Conservation (phyloP, 2,888 invertebrate genomes). For the Apamea sordens region DNA sequence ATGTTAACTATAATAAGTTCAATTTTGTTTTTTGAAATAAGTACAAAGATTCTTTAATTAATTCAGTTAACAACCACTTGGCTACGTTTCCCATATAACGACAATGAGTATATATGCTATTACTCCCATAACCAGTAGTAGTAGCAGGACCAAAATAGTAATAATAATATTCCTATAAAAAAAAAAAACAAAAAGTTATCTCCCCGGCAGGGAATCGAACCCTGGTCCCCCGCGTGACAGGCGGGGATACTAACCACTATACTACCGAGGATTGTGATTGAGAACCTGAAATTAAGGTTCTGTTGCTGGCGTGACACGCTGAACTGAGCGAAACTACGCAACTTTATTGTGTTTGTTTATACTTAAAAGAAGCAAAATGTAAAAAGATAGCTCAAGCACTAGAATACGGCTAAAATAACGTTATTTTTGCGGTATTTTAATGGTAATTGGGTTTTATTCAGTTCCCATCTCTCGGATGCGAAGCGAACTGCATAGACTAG, state of each 20-base stretch:
- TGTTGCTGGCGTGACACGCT: rapidly evolving
- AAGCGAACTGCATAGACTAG: background rate
- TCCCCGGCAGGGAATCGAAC: slow-evolving; percentile 42
- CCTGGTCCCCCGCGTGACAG: slow-evolving; percentile 89
- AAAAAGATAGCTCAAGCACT: background rate
- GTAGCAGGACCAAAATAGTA: background rate
- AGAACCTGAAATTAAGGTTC: background rate
- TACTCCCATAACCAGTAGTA: no score
- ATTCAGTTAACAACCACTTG: background rate
- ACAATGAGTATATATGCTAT: background rate
- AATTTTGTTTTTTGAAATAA: background rate
- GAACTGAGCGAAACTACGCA: background rate
- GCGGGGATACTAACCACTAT: slow-evolving; percentile 77
- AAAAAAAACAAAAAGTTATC: background rate
- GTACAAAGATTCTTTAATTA: no score
- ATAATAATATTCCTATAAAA: no score
- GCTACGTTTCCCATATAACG: background rate
- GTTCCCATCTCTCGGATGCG: background rate
- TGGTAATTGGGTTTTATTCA: rapidly evolving
- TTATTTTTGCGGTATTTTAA: background rate
- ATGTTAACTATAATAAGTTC: background rate
- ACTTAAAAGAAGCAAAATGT: background rate
- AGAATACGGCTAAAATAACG: background rate
- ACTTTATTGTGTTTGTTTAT: background rate
- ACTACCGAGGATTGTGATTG: slow-evolving; percentile 56